These are phyloP conservation scores for Galemys pyrenaicus DNA, from an alignment of 2,113 vertebrate genomes.

Conservation along the genomic window DNA sequence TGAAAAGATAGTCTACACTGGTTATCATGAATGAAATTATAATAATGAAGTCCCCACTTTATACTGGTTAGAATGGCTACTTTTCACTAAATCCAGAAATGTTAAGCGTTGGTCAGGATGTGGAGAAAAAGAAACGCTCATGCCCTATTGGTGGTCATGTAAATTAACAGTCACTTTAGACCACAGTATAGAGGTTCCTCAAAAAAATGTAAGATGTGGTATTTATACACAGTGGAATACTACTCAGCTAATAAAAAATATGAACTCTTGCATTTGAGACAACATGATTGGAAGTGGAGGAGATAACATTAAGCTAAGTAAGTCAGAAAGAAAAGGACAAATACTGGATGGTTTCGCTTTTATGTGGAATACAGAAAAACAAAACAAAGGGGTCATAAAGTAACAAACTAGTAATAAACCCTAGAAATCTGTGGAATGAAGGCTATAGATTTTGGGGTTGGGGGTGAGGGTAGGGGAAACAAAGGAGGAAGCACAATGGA, in stretches of 20 bases:
- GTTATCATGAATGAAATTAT: too few relatives aligned
- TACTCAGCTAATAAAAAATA: neutral
- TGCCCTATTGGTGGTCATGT: too few relatives aligned
- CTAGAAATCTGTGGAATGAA: neutral
- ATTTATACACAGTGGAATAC: neutral
- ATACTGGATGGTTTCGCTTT: neutral
- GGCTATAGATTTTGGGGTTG: neutral
- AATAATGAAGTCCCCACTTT: too few relatives aligned
- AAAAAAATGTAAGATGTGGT: neutral
- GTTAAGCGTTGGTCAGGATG: too few relatives aligned
- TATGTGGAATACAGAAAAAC: neutral
- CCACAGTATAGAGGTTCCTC: too few relatives aligned
- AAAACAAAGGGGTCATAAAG: neutral
- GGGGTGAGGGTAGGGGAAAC: neutral
- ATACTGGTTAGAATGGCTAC: too few relatives aligned
- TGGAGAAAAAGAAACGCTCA: too few relatives aligned
- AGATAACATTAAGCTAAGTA: neutral
- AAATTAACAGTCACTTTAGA: too few relatives aligned
- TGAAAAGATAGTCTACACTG: too few relatives aligned
- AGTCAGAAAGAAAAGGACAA: neutral
- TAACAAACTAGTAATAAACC: neutral
- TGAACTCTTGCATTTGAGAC: neutral
- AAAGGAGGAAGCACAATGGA: too few relatives aligned
- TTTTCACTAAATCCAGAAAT: too few relatives aligned
- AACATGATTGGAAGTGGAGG: neutral